A percentile compares a stretch with the other conserved stretches of the same genome.
Conservation (phyloP, 2,888 invertebrate species). For the Folsomia manolachei region DNA sequence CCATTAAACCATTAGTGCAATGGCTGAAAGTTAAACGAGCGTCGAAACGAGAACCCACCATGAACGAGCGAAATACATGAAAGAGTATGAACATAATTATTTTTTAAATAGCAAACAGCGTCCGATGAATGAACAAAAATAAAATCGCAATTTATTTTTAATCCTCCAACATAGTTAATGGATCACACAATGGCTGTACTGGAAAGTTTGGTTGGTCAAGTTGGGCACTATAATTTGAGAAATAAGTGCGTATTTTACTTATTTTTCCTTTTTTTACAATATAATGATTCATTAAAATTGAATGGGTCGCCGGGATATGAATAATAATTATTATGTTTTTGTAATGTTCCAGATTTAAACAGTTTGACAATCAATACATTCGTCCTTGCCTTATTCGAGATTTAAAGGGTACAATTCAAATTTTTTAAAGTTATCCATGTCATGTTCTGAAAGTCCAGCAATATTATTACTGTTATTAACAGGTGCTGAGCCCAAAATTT, state of each 20-base stretch:
- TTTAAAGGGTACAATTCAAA: no score
- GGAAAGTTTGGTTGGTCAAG: conserved; percentile 91
- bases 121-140: no score
- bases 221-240: conserved; percentile 88
- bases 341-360: conserved; percentile 68
- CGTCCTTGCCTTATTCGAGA: conserved; percentile 82
- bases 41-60: conserved; percentile 82
- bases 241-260: conserved; percentile 65
- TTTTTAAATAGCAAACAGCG: background rate
- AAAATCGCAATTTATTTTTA: background rate
- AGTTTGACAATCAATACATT: conserved; percentile 90
- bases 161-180: conserved; percentile 72
- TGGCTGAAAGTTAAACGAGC: conserved; percentile 89
- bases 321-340: conserved; percentile 1
- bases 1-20: conserved; percentile 95
- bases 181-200: conserved; percentile 97
- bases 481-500: conserved; percentile 79
- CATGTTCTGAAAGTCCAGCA: no score
- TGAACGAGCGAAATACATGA: conserved; percentile 95
- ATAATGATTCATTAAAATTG: background rate
- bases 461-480: no score
- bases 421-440: no score
- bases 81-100: conserved; percentile 55
- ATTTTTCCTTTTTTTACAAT: conserved; percentile 2
- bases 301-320: no score